Conservation (phyloP, 2,797 vertebrate genomes). For the Rhynchonycteris naso region DNA sequence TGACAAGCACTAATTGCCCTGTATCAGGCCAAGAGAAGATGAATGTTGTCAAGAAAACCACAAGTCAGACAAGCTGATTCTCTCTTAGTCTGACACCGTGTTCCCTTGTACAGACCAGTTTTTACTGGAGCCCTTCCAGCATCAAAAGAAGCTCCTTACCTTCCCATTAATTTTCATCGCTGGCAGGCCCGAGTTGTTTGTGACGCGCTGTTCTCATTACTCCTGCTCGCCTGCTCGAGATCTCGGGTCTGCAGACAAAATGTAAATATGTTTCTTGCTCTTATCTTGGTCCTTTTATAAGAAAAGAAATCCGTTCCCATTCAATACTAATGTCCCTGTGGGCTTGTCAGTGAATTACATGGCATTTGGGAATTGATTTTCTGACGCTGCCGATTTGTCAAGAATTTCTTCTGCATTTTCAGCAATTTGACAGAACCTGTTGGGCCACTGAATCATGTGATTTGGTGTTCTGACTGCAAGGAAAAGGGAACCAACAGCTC, state of each 20-base stretch:
- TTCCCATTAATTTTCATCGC: constrained; percentile 84
- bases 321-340: constrained; percentile 63
- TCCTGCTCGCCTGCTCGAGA: constrained; percentile 68
- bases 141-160: constrained; percentile 88
- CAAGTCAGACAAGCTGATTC: constrained; percentile 93
- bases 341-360: constrained; percentile 60
- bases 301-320: constrained; percentile 58
- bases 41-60: constrained; percentile 93
- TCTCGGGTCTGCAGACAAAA: constrained; percentile 79
- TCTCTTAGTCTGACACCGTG: constrained; percentile 92
- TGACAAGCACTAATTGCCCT: constrained; percentile 92
- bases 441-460: background rate
- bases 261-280: constrained; percentile 82
- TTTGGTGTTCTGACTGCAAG: background rate
- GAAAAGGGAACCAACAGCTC: background rate
- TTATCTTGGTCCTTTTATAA: constrained; percentile 69
- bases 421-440: constrained; percentile 53
- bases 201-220: constrained; percentile 77
- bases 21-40: constrained; percentile 90
- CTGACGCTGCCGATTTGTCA: constrained; percentile 68
- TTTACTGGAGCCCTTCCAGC: constrained; percentile 93
- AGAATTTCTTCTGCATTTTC: constrained; percentile 64
- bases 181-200: constrained; percentile 84
- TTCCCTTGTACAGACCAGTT: constrained; percentile 95
- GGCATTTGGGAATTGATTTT: constrained; percentile 72